phyloP scores from a whole-genome alignment of 2,888 invertebrate genomes.

The Spilosoma lubricipeda region DNA sequence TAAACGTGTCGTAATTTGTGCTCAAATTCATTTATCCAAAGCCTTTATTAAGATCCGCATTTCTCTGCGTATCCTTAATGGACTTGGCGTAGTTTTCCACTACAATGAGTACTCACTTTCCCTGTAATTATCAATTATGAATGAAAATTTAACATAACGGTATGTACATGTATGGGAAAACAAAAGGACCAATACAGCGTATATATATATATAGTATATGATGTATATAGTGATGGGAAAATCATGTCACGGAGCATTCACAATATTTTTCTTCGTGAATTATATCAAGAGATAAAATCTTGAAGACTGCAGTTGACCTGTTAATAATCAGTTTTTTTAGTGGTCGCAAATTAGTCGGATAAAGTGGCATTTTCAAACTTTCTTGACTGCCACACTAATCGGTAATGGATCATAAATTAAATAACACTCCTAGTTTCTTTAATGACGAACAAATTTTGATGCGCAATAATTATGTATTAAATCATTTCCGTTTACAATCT shows the following conservation, averaged over 20 bases:
- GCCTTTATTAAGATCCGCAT: slow-evolving; percentile 1
- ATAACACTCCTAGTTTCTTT: background rate
- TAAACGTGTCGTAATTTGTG: background rate
- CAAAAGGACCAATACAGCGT: slow-evolving; percentile 21
- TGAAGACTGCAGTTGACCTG: background rate
- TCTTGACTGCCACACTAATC: background rate
- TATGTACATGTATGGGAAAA: slow-evolving; percentile 29
- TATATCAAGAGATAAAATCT: background rate
- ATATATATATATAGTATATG: too few species aligned
- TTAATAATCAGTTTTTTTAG: background rate
- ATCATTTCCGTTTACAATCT: background rate
- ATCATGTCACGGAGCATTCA: background rate
- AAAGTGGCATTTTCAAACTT: background rate
- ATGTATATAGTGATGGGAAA: slow-evolving; percentile 42
- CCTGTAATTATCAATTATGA: slow-evolving; percentile 39
- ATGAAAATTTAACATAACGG: slow-evolving; percentile 33
- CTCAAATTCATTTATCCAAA: background rate
- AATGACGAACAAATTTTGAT: background rate
- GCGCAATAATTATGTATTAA: background rate
- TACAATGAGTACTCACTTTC: slow-evolving; percentile 40
- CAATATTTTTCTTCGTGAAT: background rate
- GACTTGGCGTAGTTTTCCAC: slow-evolving; percentile 31
- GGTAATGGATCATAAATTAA: background rate
- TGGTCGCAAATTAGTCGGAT: too few species aligned
- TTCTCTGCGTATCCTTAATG: slow-evolving; percentile 24